Base-by-base conservation (phyloP, 2,113 vertebrate genomes). In the Gasterosteus nipponicus region DNA sequence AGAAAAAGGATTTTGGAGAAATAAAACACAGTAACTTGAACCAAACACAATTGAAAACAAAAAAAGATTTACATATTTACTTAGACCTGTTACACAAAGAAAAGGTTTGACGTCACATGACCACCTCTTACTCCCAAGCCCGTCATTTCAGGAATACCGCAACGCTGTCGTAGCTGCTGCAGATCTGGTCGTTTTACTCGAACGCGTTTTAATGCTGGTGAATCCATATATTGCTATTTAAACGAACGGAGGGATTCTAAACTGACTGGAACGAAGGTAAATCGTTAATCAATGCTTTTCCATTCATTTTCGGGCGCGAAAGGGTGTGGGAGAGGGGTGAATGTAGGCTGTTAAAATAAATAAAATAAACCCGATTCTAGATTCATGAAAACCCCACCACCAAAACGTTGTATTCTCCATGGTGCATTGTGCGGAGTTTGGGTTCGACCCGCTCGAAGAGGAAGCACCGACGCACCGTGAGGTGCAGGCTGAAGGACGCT, bases 401-500 rank as follows among this genome's bases (percentile, higher is more conserved):
- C n/a, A 2, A 7, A 47, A 29, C 35, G 68, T 3, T 62, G n/a
- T 57, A 39, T 2, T 7, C 22, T 3, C 1, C 18, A 5, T 10
- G 22, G 53, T 49, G 74, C 42, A 49, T 31, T 14, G 64, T 31
- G 73, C 59, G 26, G 64, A 38, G 57, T 53, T 54, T 35, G 61
- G 18, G 49, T n/a, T 72, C 62, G 70, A 81, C 61, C 69, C 69
- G 65, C 35, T 79, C 35, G 83, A 51, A 53, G 78, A 69, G 69
- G 70, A 49, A 60, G 83, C 78, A 51, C 41, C 47, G 57, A 53
- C 22, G 80, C 83, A 35, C 71, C 47, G 78, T 83, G 80, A 73
- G 85, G 76, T 68, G 66, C 77, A 69, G 82, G 71, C 73, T 92
- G 92, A 93, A 92, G 90, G 92, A 89, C 92, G 92, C 89, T 57